These are phyloP conservation scores for Ammodytes dubius DNA, from an alignment of 2,113 vertebrate genomes.

Conservation along the genomic window DNA sequence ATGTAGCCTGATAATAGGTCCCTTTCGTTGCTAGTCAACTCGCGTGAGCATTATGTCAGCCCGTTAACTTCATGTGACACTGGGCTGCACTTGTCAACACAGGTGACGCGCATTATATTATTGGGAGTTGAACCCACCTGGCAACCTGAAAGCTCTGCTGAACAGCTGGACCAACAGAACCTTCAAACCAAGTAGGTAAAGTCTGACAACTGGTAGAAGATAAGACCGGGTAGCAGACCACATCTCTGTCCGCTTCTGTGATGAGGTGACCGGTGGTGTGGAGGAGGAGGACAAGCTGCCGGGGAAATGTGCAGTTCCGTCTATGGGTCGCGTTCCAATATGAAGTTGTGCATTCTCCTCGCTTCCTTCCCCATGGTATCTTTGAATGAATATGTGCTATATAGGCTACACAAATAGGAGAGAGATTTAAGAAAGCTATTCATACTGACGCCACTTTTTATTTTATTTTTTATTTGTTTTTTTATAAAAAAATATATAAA, in stretches of 20 bases:
- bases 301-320: background rate
- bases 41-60: no score
- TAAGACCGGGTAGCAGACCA: conserved; percentile 17
- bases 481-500: no score
- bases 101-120: background rate
- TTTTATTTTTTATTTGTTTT: no score
- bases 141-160: conserved; percentile 56
- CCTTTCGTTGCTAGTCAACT: background rate
- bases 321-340: conserved; percentile 62
- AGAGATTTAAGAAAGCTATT: background rate
- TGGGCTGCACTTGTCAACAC: background rate
- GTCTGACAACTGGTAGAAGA: conserved; percentile 55
- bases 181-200: conserved; percentile 75
- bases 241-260: conserved; percentile 27
- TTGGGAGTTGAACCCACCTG: conserved; percentile 69
- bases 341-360: conserved; percentile 21
- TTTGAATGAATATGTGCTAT: background rate
- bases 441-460: background rate
- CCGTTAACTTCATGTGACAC: background rate
- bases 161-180: conserved; percentile 75
- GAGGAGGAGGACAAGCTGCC: background rate
- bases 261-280: background rate
- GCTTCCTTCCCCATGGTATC: background rate
- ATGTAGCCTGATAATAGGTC: background rate
- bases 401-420: background rate